These are phyloP conservation scores for Poeciliopsis occidentalis DNA, from an alignment of 2,113 vertebrate genomes.

Conservation along the genomic window DNA sequence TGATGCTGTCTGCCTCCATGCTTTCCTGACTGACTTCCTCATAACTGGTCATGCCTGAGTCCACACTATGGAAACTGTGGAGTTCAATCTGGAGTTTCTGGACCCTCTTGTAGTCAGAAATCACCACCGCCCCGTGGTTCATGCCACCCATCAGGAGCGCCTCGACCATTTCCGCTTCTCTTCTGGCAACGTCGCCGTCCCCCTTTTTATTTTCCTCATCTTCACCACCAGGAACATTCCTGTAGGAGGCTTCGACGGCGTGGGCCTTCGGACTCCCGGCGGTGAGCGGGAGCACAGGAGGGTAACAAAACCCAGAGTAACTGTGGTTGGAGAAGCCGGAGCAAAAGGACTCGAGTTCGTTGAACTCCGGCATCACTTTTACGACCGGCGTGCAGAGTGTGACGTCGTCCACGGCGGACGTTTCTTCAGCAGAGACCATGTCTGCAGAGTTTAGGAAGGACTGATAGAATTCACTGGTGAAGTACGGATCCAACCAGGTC, in stretches of 20 bases:
- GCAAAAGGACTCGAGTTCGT: neutral
- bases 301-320: slow-evolving; percentile 51
- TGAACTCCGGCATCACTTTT: neutral
- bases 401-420: neutral
- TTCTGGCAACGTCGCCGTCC: neutral
- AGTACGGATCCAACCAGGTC: slow-evolving; percentile 53
- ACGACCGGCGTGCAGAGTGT: neutral
- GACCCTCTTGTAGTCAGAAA: slow-evolving; percentile 59
- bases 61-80: slow-evolving; percentile 53
- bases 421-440: slow-evolving; percentile 50
- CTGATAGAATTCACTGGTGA: slow-evolving; percentile 28
- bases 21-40: slow-evolving; percentile 68
- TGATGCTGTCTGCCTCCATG: slow-evolving; percentile 40
- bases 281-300: slow-evolving; percentile 9
- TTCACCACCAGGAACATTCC: neutral
- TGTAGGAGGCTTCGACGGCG: slow-evolving; percentile 45
- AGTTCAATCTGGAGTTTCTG: slow-evolving; percentile 28
- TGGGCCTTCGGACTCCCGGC: slow-evolving; percentile 45
- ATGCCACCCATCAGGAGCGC: slow-evolving; percentile 10
- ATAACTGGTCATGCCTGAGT: slow-evolving; percentile 60
- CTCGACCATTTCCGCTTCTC: neutral
- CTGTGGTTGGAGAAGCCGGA: slow-evolving; percentile 71
- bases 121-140: slow-evolving; percentile 3
- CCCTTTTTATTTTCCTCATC: neutral
- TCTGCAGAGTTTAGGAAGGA: slow-evolving; percentile 24